Percentiles rank a stretch among this genome's conserved stretches.
These are phyloP conservation scores for Formica exsecta DNA, from an alignment of 1,140 invertebrate genomes.

Conservation along the genomic window DNA sequence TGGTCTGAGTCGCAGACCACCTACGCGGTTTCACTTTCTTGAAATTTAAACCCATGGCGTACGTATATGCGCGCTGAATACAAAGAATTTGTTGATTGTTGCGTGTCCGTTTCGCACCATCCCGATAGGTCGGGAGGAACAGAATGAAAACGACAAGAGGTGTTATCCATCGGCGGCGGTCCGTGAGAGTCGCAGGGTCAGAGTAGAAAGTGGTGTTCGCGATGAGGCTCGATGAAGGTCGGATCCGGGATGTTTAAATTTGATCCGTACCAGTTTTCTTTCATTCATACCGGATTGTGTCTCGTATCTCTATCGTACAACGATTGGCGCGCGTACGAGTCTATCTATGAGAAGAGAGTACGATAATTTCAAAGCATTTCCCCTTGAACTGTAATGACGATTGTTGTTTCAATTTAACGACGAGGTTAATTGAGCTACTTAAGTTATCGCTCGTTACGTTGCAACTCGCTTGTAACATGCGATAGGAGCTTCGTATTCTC, in stretches of 20 bases:
- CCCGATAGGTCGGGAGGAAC: conserved; percentile 49
- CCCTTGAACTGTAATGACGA: neutral
- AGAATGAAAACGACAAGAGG: conserved; percentile 81
- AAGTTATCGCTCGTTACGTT: conserved; percentile 11
- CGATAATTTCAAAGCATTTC: conserved; percentile 17
- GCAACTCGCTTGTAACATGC: neutral
- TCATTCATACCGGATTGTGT: conserved; percentile 78
- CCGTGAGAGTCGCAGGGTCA: conserved; percentile 78
- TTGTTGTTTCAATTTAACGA: neutral
- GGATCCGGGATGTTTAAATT: conserved; percentile 82
- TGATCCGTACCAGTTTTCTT: conserved; percentile 80
- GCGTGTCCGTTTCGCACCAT: conserved; percentile 33
- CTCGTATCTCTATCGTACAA: conserved; percentile 36
- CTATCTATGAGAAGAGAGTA: conserved; percentile 39
- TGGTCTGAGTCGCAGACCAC: neutral
- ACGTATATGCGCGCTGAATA: conserved; percentile 4
- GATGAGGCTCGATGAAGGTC: conserved; percentile 79
- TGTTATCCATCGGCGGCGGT: conserved; percentile 37
- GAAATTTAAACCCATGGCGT: conserved; percentile 12
- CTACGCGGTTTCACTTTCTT: conserved; percentile 40
- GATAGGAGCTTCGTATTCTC: neutral
- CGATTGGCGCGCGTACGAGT: neutral
- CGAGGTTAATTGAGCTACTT: conserved; percentile 4
- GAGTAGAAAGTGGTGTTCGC: conserved; percentile 83
- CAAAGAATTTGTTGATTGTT: conserved; percentile 19